Evolutionary conservation across 2,797 vertebrate species (phyloP).

Genomic region (Otolemur crassicaudatus): DNA sequence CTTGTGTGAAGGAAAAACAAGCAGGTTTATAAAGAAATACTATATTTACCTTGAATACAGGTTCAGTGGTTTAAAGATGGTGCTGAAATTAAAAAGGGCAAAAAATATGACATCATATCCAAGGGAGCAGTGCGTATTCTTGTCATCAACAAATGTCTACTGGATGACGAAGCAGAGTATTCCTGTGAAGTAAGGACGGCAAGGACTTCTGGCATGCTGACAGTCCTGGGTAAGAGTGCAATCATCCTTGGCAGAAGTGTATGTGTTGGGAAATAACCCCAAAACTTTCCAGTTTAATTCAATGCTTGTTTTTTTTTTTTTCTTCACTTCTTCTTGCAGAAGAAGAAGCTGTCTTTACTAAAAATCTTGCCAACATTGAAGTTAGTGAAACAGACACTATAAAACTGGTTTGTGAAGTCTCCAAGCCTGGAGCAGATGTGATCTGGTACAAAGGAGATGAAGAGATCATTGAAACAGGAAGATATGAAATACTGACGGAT

Average conservation of each 20-base stretch:
- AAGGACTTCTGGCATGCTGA: conserved; percentile 96
- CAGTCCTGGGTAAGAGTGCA: conserved; percentile 93
- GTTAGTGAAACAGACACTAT: conserved; percentile 96
- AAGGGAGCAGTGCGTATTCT: conserved; percentile 94
- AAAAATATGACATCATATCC: conserved; percentile 96
- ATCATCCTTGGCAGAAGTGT: conserved; percentile 16
- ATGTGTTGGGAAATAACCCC: not conserved
- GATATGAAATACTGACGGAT: conserved; percentile 94
- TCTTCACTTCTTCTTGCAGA: conserved; percentile 88
- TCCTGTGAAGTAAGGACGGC: conserved; percentile 96
- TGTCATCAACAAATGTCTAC: conserved; percentile 94
- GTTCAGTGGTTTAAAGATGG: conserved; percentile 97
- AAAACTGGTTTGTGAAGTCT: conserved; percentile 96
- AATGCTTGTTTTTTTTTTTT: not conserved
- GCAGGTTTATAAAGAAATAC: conserved; percentile 80
- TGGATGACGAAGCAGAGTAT: conserved; percentile 98
- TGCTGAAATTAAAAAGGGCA: conserved; percentile 97
- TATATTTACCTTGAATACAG: conserved; percentile 86
- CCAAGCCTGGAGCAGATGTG: conserved; percentile 95
- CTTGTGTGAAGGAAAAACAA: conserved; percentile 89
- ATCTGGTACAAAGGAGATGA: conserved; percentile 95
- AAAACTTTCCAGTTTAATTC: not conserved
- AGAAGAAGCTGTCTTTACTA: conserved; percentile 96
- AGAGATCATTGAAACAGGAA: conserved; percentile 95
- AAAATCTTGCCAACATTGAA: conserved; percentile 96